Conservation (phyloP, 1,140 invertebrate species). For the Chionoecetes opilio region DNA sequence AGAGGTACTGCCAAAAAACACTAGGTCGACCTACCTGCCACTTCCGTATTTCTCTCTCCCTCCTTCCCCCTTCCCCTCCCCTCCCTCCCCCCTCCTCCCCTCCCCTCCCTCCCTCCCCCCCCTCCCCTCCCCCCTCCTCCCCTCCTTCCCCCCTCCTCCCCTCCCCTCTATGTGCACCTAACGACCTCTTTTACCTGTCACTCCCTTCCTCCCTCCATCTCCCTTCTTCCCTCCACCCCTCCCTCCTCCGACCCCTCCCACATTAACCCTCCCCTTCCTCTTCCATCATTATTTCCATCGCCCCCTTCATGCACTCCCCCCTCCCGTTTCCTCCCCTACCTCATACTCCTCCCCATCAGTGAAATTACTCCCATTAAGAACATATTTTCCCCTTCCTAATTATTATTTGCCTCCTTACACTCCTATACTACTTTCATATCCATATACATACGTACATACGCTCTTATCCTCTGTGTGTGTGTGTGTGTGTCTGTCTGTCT, state of each 20-base stretch:
- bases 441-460: too few relatives aligned
- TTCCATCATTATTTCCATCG: neutral
- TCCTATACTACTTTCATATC: too few relatives aligned
- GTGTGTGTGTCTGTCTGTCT: neutral
- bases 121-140: neutral
- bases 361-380: too few relatives aligned
- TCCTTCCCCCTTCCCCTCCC: neutral
- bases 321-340: too few relatives aligned
- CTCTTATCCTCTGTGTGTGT: neutral
- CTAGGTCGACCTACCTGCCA: neutral
- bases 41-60: neutral
- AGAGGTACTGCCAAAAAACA: neutral
- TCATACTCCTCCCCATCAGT: neutral
- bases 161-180: neutral
- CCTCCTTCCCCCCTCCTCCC: neutral
- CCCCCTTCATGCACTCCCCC: neutral
- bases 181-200: neutral
- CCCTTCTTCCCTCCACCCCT: neutral
- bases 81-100: neutral
- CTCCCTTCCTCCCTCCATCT: neutral
- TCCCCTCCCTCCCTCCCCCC: neutral
- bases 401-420: too few relatives aligned
- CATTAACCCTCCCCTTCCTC: neutral
- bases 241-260: conserved; percentile 1
- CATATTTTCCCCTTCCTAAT: too few relatives aligned